Evolutionary conservation across 2,797 vertebrate species (phyloP).

Genomic region (Emys orbicularis): DNA sequence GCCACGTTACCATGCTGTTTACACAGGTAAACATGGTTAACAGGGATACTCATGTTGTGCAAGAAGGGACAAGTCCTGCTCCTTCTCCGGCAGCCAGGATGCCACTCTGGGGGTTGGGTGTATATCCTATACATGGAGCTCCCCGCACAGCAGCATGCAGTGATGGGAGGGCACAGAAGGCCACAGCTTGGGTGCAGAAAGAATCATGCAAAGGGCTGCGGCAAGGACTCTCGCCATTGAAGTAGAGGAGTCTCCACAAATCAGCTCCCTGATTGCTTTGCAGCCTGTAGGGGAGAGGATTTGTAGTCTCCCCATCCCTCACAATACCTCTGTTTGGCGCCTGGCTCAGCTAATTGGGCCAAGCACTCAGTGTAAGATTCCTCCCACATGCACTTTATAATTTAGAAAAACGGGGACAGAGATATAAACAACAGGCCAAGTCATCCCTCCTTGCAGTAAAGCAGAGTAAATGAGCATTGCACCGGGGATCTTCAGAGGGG

Average conservation of each 20-base stretch:
- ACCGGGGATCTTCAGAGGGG: background rate
- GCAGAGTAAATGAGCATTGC: background rate
- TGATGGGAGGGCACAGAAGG: background rate
- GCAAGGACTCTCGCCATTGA: background rate
- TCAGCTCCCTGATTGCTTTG: background rate
- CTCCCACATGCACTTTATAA: background rate
- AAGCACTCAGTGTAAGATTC: background rate
- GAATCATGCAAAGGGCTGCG: background rate
- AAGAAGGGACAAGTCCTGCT: background rate
- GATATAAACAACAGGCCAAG: background rate
- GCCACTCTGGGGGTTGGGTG: background rate
- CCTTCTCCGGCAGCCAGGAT: background rate
- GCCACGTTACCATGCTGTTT: background rate
- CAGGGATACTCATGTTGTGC: background rate
- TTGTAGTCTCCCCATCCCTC: background rate
- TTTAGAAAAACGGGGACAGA: background rate
- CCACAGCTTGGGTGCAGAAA: background rate
- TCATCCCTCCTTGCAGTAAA: background rate
- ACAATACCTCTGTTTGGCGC: background rate
- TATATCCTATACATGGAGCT: background rate
- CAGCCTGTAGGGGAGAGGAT: background rate
- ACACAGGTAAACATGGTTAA: background rate
- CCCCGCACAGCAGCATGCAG: fast-evolving
- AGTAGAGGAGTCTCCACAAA: background rate
- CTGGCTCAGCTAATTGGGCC: background rate